Conservation (phyloP, 2,888 invertebrate genomes). For the Parascotia fuliginaria region DNA sequence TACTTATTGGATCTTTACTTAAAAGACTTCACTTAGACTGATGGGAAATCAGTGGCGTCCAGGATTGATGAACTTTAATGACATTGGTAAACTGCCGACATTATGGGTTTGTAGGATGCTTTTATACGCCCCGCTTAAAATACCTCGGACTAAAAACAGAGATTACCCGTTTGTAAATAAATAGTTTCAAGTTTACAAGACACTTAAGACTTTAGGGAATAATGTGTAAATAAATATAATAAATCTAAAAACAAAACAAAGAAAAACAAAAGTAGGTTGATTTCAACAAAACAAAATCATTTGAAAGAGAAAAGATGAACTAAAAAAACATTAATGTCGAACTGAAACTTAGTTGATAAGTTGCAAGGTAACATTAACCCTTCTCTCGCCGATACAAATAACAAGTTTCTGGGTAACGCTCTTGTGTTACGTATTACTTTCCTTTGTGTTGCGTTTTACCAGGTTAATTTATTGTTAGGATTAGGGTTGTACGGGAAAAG, state of each 20-base stretch:
- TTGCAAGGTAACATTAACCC: constrained; percentile 20
- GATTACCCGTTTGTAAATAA: no score
- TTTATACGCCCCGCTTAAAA: no score
- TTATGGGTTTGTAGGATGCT: no score
- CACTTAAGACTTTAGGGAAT: no score
- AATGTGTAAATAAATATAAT: not conserved
- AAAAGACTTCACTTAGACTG: no score
- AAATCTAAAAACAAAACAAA: not conserved
- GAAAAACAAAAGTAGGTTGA: not conserved
- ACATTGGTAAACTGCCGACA: no score
- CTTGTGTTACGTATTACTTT: constrained; percentile 15
- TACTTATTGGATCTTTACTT: no score
- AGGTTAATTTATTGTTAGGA: constrained; percentile 30
- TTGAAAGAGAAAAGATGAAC: constrained; percentile 3
- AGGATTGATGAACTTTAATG: no score
- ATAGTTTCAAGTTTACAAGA: no score
- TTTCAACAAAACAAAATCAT: not conserved
- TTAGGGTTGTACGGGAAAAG: constrained; percentile 29
- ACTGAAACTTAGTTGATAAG: constrained; percentile 25
- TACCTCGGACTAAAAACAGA: no score
- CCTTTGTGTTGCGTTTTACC: constrained; percentile 27
- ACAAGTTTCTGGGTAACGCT: constrained; percentile 13
- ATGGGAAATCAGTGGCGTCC: no score
- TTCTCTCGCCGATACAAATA: constrained; percentile 19
- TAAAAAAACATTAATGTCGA: constrained; percentile 15